phyloP scores from a whole-genome alignment of 2,888 invertebrate species.

The Athrips mouffetella region DNA sequence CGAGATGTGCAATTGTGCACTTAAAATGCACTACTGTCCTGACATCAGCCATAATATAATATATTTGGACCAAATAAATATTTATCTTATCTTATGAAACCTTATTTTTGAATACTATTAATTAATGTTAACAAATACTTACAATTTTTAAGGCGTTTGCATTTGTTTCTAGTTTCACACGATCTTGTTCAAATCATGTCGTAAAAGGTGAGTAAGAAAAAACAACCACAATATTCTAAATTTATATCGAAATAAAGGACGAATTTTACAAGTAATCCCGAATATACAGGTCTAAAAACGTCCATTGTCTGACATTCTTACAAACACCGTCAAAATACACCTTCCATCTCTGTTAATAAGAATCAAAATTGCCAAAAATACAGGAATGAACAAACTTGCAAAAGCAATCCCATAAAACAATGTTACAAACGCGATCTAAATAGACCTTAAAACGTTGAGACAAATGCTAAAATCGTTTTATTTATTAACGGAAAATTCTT shows the following conservation, averaged over 20 bases:
- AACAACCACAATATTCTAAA: too few species aligned
- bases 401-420: conserved; percentile 4
- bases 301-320: neutral
- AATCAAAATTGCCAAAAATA: neutral
- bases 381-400: neutral
- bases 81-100: too few species aligned
- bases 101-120: too few species aligned
- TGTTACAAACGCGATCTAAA: conserved; percentile 27
- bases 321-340: neutral
- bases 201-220: too few species aligned
- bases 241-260: neutral
- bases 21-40: too few species aligned
- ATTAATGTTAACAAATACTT: too few species aligned
- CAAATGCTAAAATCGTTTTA: neutral
- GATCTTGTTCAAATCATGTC: too few species aligned
- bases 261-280: neutral
- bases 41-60: too few species aligned
- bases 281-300: neutral
- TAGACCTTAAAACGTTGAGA: conserved; percentile 26
- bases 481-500: conserved; percentile 10
- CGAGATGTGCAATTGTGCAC: too few species aligned
- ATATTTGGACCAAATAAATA: too few species aligned
- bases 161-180: too few species aligned
- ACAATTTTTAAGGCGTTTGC: too few species aligned
- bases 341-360: neutral